phyloP scores from a whole-genome alignment of 2,888 invertebrate genomes.

The Ornithoptera priamus region DNA sequence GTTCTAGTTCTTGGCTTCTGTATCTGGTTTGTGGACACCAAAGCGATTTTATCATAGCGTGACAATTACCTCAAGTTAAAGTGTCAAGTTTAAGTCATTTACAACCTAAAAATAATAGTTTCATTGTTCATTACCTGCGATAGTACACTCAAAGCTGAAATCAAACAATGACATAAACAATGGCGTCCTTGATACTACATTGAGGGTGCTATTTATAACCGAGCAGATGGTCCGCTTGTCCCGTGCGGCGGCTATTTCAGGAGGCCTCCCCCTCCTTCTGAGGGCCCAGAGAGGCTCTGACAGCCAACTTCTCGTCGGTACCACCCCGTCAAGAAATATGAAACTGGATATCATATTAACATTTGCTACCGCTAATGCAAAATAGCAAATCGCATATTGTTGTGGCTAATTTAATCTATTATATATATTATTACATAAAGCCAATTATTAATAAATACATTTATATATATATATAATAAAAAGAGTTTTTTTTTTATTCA shows the following conservation, averaged over 20 bases:
- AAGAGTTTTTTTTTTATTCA: too few relatives aligned
- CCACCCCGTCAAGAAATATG: constrained; percentile 38
- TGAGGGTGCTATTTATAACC: constrained; percentile 72
- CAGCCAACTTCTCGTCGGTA: constrained; percentile 37
- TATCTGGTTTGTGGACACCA: too few relatives aligned
- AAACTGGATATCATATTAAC: constrained; percentile 37
- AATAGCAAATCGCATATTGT: constrained; percentile 6
- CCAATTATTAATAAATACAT: too few relatives aligned
- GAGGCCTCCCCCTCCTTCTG: constrained; percentile 48
- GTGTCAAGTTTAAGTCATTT: too few relatives aligned
- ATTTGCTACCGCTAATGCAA: constrained; percentile 34
- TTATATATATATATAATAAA: too few relatives aligned
- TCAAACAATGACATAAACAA: constrained; percentile 52
- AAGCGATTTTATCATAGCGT: too few relatives aligned
- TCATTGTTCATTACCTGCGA: neutral
- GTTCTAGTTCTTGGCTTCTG: too few relatives aligned
- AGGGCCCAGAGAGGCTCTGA: constrained; percentile 36
- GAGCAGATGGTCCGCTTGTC: constrained; percentile 67
- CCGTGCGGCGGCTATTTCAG: constrained; percentile 71
- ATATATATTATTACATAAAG: too few relatives aligned
- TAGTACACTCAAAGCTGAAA: neutral
- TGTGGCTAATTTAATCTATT: neutral
- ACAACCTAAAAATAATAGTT: too few relatives aligned
- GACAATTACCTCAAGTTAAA: too few relatives aligned
- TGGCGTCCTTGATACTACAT: constrained; percentile 77